Evolutionary conservation across 1,140 invertebrate species (phyloP), one percentile per base, ranked within the genome.

Genomic region (Hylaeus volcanicus): DNA sequence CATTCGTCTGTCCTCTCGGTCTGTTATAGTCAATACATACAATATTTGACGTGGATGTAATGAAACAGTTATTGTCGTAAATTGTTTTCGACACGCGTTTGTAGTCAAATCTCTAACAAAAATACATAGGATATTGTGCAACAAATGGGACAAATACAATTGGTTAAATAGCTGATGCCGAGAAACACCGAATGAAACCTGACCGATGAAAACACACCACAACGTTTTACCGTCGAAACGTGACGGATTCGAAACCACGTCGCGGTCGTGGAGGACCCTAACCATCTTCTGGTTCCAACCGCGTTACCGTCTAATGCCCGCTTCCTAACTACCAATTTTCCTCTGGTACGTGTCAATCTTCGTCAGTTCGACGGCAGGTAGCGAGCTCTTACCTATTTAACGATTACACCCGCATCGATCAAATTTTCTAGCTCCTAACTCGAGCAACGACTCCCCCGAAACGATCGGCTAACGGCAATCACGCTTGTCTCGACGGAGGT

Each of bases 401-500:
- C 43, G 5, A 68, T 45, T n/a, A 68, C 3, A 51, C 51, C 6
- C 51, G 9, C 15, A 53, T 11, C n/a, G 11, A 75, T 15, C 51
- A 37, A 55, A 64, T 43, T 41, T 11, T 63, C 37, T 14, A 5
- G n/a, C 61, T n/a, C 11, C 48, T 8, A 12, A 37, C 26, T 5
- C 3, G 14, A 1, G 37, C 14, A 4, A 41, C 60, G 60, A 51
- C 26, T 51, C 45, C 45, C 0, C 39, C 60, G 48, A 51, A 26
- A 51, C 37, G 48, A 43, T 53, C 37, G 14, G 12, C n/a, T 14
- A 61, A 73, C 41, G 26, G 71, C 48, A 51, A 75, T 80, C 69
- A 53, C 4, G 66, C 6, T 80, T 68, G 72, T 66, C 63, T 15
- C n/a, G 26, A n/a, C n/a, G 55, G 39, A 69, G 78, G 51, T 51